phyloP scores from a whole-genome alignment of 1,140 invertebrate species.

The Drosophila ficusphila region DNA sequence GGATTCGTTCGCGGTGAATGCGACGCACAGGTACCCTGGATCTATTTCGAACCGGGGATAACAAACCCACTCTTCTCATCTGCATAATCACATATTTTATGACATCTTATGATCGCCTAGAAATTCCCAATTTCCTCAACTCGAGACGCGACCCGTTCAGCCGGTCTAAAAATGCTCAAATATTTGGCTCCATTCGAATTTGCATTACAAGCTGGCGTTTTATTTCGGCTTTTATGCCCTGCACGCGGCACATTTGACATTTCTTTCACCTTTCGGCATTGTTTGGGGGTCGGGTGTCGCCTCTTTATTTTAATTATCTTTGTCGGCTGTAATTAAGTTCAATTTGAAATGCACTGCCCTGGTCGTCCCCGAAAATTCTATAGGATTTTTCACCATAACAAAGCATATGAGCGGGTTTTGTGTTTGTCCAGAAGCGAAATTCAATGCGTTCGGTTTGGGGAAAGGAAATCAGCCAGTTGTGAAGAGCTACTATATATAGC shows the following conservation, averaged over 20 bases:
- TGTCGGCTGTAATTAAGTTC: slow-evolving; percentile 55
- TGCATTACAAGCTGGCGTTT: slow-evolving; percentile 14
- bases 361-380: slow-evolving; percentile 18
- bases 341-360: slow-evolving; percentile 34
- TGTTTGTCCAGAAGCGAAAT: slow-evolving; percentile 32
- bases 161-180: slow-evolving; percentile 15
- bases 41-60: neutral
- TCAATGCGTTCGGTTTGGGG: slow-evolving; percentile 43
- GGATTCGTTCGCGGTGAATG: neutral
- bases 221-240: slow-evolving; percentile 1
- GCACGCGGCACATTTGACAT: slow-evolving; percentile 52
- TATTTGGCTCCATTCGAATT: slow-evolving; percentile 25
- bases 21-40: neutral
- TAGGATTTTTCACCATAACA: slow-evolving; percentile 7
- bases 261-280: slow-evolving; percentile 69
- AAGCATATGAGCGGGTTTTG: slow-evolving; percentile 15
- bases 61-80: neutral
- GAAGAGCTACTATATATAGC: slow-evolving; percentile 46
- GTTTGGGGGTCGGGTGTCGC: slow-evolving; percentile 2
- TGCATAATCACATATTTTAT: slow-evolving; percentile 42
- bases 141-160: slow-evolving; percentile 13
- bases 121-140: slow-evolving; percentile 13
- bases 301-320: slow-evolving; percentile 51
- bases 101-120: slow-evolving; percentile 7
- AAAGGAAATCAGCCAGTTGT: slow-evolving; percentile 64